Evolutionary conservation across 2,888 invertebrate species (phyloP).

Genomic region (Lithophane ornitopus): DNA sequence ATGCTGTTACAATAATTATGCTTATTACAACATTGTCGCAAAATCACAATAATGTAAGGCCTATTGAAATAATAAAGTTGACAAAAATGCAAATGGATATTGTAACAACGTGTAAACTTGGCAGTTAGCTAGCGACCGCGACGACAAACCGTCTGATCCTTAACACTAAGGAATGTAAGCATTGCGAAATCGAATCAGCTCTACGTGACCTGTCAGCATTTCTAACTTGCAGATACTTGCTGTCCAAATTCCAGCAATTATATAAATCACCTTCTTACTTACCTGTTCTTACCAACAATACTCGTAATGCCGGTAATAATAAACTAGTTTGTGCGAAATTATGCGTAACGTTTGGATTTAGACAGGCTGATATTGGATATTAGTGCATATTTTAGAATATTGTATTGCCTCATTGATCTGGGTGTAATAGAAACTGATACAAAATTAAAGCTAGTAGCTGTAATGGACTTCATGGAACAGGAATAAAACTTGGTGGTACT

Average conservation of each 20-base stretch:
- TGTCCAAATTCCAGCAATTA: conserved; percentile 54
- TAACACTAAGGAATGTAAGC: conserved; percentile 38
- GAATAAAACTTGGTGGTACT: background rate
- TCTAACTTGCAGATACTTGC: conserved; percentile 42
- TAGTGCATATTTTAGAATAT: conserved; percentile 36
- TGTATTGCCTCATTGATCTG: conserved; percentile 32
- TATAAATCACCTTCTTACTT: conserved; percentile 59
- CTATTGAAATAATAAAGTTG: conserved; percentile 29
- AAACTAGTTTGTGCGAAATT: conserved; percentile 53
- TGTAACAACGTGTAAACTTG: conserved; percentile 28
- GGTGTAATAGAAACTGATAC: background rate
- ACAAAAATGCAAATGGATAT: conserved; percentile 32
- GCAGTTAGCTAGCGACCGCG: conserved; percentile 7
- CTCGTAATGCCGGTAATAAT: conserved; percentile 46
- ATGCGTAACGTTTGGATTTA: conserved; percentile 45
- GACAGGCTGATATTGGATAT: conserved; percentile 45
- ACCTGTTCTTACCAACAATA: conserved; percentile 58
- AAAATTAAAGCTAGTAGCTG: background rate
- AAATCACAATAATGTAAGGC: conserved; percentile 1
- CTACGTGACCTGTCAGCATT: conserved; percentile 55
- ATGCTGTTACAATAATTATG: conserved; percentile 13
- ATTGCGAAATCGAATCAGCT: conserved; percentile 43
- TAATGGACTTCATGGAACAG: background rate
- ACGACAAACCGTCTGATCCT: conserved; percentile 53
- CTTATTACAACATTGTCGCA: conserved; percentile 6